Base-by-base conservation (phyloP, 2,888 invertebrate genomes). In the Cephus pulcher region DNA sequence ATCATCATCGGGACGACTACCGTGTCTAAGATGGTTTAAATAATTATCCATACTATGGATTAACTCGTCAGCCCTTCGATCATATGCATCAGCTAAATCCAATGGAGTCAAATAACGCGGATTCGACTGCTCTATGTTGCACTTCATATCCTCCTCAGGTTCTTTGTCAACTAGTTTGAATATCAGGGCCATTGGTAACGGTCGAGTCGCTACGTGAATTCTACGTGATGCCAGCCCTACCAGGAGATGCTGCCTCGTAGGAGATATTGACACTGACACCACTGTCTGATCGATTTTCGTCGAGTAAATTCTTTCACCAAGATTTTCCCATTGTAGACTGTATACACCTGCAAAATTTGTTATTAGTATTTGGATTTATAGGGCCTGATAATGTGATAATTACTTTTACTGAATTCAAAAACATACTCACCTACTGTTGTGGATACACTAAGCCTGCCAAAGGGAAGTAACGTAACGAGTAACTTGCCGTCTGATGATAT, bases 191-290 rank as follows among this genome's bases (percentile, higher is more conserved):
- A 91, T 90, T 12, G 89, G 87, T 40, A 84, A 81, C 0, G 87
- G 86, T 34, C 87, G 81, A 4, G 83, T 69, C 0, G 85, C 93
- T 71, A 94, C 93, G 74, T 94, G 93, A 30, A 93, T 92, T 73
- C 95, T 92, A 0, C 95, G 93, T 68, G 95, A 94, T 80, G 96
- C 96, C 69, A 97, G 93, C 23, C 97, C 97, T 35, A 97, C 96
- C 73, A 97, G 94, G 37, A 97, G 93, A 91, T 96, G 96, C 35
- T 96, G 94, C 82, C 95, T 95, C 23, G 96, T 94, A 1, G 97
- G 97, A n/a, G 97, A 97, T 82, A 97, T 93, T 81, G 96, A 96
- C 70, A 97, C 95, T 1, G 97, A 97, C 75, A 97, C 96, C 1
- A 96, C 97, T 90, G 95, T 95, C 86, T 96, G 96, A 87, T 96